Percentiles rank a stretch among this genome's conserved stretches.
These are phyloP conservation scores for Diphyllodes magnificus DNA, from an alignment of 2,113 vertebrate genomes.

Conservation along the genomic window DNA sequence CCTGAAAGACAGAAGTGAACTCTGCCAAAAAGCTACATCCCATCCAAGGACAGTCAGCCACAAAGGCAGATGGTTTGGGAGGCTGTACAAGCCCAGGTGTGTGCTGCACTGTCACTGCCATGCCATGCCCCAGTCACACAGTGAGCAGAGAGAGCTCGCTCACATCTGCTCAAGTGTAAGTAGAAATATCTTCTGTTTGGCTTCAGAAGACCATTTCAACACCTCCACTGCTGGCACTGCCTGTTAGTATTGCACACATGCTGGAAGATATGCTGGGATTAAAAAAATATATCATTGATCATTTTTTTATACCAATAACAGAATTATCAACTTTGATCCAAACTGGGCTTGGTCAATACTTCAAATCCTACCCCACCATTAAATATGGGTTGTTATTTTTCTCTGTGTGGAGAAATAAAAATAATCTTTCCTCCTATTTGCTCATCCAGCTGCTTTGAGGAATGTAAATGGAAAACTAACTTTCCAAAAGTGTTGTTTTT, in stretches of 20 bases:
- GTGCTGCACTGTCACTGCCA: neutral
- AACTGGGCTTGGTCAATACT: neutral
- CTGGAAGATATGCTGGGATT: neutral
- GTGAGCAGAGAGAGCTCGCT: accelerated
- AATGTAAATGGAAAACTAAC: neutral
- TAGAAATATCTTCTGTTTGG: neutral
- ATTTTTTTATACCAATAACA: neutral
- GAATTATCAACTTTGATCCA: neutral
- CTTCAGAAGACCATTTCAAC: neutral
- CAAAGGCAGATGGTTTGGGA: neutral
- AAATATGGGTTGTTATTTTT: accelerated
- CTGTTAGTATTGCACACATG: neutral
- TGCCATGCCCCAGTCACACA: no score
- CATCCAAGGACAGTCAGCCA: neutral
- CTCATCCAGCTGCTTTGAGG: neutral
- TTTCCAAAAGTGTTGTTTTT: neutral
- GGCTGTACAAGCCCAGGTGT: neutral
- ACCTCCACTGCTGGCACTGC: neutral
- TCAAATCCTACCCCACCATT: neutral
- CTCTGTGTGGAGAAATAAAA: neutral
- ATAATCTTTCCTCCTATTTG: neutral
- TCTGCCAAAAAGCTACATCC: neutral
- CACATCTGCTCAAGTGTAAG: neutral
- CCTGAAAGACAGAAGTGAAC: neutral
- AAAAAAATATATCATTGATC: accelerated